phyloP scores from a whole-genome alignment of 2,113 vertebrate genomes.

The Silurus meridionalis region DNA sequence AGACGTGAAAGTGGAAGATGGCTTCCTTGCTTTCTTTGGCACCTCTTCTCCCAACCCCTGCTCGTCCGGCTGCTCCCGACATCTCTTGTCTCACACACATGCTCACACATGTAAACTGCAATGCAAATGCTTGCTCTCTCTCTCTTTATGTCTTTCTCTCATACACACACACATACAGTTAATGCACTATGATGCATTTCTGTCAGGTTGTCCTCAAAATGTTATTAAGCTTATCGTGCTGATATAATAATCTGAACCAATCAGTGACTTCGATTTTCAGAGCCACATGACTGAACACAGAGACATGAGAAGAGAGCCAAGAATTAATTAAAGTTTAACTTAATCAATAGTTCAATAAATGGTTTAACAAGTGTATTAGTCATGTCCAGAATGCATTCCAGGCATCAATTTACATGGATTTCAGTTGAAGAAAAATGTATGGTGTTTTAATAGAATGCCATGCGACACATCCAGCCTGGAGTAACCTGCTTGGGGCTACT shows the following conservation, averaged over 20 bases:
- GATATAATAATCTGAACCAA: background rate
- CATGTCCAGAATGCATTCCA: background rate
- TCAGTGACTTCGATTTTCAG: background rate
- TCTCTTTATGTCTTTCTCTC: background rate
- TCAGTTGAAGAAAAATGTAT: background rate
- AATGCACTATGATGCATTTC: slow-evolving; percentile 9
- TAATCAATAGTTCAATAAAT: slow-evolving; percentile 18
- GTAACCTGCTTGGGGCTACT: background rate
- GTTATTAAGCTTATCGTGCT: too few relatives aligned
- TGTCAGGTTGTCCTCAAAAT: background rate
- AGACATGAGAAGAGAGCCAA: background rate
- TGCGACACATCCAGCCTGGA: background rate
- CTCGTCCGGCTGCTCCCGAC: background rate
- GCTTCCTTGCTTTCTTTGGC: slow-evolving; percentile 17
- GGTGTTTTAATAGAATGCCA: background rate
- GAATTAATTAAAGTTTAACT: slow-evolving; percentile 29
- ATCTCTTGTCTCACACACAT: slow-evolving; percentile 38
- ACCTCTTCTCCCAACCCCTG: slow-evolving; percentile 2
- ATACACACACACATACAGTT: background rate
- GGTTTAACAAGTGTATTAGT: background rate
- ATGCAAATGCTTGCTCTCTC: slow-evolving; percentile 7
- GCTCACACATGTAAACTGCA: background rate
- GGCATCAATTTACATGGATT: background rate
- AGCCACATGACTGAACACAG: background rate
- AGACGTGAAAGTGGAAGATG: slow-evolving; percentile 29